phyloP scores from a whole-genome alignment of 2,113 vertebrate species.

The Dendrocopos noguchii region DNA sequence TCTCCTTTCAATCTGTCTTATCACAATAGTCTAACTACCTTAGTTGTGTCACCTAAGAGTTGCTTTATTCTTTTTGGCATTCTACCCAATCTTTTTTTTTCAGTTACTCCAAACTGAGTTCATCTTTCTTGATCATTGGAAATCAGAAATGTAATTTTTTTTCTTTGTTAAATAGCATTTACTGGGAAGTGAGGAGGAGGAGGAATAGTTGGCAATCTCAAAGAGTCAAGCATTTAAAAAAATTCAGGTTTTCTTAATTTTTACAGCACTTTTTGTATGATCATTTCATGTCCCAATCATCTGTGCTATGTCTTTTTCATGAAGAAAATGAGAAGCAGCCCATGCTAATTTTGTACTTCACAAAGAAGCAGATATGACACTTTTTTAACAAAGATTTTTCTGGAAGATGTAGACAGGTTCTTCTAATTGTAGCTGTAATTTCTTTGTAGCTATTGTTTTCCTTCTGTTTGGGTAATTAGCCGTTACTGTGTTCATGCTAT shows the following conservation, averaged over 20 bases:
- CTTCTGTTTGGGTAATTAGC: neutral
- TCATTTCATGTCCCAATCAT: neutral
- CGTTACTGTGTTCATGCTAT: neutral
- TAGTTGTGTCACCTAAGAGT: neutral
- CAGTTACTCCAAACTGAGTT: neutral
- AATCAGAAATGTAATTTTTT: neutral
- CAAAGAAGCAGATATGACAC: neutral
- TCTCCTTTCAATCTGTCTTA: neutral
- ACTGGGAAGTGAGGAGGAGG: neutral
- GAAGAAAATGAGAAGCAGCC: neutral
- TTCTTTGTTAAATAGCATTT: neutral
- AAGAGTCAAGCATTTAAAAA: neutral
- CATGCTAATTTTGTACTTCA: neutral
- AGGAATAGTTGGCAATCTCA: neutral
- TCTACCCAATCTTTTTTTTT: neutral
- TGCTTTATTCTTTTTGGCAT: neutral
- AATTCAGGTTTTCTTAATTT: neutral
- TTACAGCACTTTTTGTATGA: neutral
- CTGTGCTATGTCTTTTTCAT: neutral
- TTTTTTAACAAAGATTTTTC: neutral
- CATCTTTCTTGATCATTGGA: neutral
- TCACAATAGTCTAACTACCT: neutral
- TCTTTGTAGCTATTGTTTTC: neutral
- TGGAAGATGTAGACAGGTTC: neutral
- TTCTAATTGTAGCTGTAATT: neutral